Percentiles rank a stretch among this genome's conserved stretches.
These are phyloP conservation scores for Myotis planiceps DNA, from an alignment of 2,797 vertebrate species.

Conservation along the genomic window DNA sequence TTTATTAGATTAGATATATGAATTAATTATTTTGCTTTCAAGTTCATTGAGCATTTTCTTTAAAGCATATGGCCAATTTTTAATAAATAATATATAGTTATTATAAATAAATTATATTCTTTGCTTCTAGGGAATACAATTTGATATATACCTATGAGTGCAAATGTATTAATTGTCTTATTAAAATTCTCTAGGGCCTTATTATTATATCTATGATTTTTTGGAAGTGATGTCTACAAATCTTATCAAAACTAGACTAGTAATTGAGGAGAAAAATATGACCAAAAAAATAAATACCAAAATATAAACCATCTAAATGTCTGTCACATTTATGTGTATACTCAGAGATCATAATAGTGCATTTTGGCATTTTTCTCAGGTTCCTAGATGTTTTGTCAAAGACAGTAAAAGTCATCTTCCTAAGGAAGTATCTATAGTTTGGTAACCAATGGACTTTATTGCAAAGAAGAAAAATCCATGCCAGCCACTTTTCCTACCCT, in stretches of 20 bases:
- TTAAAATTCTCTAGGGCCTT: not conserved
- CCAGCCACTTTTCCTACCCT: not conserved
- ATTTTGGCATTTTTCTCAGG: not conserved
- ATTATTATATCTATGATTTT: not conserved
- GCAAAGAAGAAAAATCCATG: slow-evolving; percentile 25
- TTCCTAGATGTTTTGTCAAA: slow-evolving; percentile 14
- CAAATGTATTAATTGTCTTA: not conserved
- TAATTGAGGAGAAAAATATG: not conserved
- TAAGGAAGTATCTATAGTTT: not conserved
- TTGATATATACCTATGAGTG: not conserved
- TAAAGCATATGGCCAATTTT: not conserved
- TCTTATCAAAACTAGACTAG: not conserved
- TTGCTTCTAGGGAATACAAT: not conserved
- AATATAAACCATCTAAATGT: not conserved
- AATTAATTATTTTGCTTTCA: not conserved
- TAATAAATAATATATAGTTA: not conserved
- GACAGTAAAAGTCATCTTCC: not conserved
- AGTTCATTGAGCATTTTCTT: slow-evolving; percentile 2
- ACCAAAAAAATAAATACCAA: not conserved
- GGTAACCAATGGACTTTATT: not conserved
- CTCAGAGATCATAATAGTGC: not conserved
- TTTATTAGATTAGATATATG: not conserved
- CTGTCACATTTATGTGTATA: not conserved
- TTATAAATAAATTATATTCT: not conserved
- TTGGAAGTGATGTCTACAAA: not conserved